A percentile compares a stretch with the other conserved stretches of the same genome.
phyloP scores from a whole-genome alignment of 2,113 vertebrate genomes.

The Zosterops pallidus region DNA sequence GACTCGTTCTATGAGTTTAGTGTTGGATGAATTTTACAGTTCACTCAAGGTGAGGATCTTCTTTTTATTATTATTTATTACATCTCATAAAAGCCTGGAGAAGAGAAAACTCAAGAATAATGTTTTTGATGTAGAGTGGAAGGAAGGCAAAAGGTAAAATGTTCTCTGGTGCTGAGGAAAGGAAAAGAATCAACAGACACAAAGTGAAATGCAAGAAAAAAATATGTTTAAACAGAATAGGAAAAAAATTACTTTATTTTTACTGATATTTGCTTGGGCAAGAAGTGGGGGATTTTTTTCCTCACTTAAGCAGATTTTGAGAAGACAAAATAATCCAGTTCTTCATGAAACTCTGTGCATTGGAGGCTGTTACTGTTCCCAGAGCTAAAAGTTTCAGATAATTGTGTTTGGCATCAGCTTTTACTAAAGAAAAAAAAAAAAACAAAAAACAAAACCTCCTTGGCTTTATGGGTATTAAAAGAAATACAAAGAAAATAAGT shows the following conservation, averaged over 20 bases:
- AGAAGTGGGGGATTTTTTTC: rapidly evolving
- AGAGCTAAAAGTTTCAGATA: background rate
- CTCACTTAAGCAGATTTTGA: background rate
- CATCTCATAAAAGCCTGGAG: background rate
- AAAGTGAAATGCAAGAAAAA: background rate
- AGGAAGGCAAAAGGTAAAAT: background rate
- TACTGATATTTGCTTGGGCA: background rate
- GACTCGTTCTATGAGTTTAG: conserved; percentile 96
- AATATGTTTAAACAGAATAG: background rate
- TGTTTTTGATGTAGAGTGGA: background rate
- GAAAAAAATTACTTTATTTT: background rate
- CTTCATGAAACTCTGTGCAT: background rate
- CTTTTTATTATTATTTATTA: background rate
- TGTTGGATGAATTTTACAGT: conserved; percentile 94
- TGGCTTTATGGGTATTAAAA: background rate
- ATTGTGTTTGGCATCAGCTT: background rate
- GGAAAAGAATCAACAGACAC: background rate
- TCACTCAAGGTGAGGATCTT: conserved; percentile 81
- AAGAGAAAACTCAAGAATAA: background rate
- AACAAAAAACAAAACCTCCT: no score
- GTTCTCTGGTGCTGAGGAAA: background rate
- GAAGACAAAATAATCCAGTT: background rate
- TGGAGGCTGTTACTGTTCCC: background rate
- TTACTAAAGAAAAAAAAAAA: background rate
- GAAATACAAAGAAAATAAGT: background rate